Evolutionary conservation across 2,797 vertebrate genomes (phyloP).

Genomic region (Coccyzus lansbergi): DNA sequence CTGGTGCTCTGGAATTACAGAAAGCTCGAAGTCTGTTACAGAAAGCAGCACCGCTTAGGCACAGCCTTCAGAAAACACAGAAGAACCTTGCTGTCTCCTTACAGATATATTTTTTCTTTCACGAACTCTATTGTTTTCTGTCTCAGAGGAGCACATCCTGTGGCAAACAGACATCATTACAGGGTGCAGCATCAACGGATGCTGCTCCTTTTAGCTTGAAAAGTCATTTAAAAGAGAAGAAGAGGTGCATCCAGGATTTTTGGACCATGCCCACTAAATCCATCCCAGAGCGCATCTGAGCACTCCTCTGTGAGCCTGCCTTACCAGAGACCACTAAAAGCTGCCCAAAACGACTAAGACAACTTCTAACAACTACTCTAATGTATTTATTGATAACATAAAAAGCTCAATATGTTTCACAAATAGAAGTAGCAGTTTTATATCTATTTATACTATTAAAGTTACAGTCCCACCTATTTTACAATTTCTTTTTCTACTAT

Average conservation of each 20-base stretch:
- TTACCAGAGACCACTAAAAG: not conserved
- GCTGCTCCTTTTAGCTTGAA: not conserved
- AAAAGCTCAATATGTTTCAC: not conserved
- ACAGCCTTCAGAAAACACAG: conserved; percentile 13
- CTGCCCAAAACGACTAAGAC: not conserved
- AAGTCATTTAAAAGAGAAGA: not conserved
- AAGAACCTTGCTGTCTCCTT: not conserved
- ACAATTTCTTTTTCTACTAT: no score
- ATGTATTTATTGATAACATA: not conserved
- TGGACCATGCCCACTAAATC: not conserved
- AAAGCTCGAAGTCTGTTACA: conserved; percentile 10
- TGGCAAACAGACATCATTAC: fast-evolving
- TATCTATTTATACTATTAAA: not conserved
- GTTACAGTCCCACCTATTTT: not conserved
- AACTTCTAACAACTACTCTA: not conserved
- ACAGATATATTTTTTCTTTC: not conserved
- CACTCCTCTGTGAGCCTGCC: not conserved
- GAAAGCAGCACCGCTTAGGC: not conserved
- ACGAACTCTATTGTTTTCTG: not conserved
- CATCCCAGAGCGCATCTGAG: fast-evolving
- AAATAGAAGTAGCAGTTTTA: not conserved
- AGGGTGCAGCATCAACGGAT: not conserved
- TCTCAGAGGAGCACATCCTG: not conserved
- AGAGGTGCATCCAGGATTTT: not conserved
- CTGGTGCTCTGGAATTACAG: not conserved